These are phyloP conservation scores for Arvicanthis niloticus DNA, from an alignment of 2,113 vertebrate genomes.

Conservation along the genomic window DNA sequence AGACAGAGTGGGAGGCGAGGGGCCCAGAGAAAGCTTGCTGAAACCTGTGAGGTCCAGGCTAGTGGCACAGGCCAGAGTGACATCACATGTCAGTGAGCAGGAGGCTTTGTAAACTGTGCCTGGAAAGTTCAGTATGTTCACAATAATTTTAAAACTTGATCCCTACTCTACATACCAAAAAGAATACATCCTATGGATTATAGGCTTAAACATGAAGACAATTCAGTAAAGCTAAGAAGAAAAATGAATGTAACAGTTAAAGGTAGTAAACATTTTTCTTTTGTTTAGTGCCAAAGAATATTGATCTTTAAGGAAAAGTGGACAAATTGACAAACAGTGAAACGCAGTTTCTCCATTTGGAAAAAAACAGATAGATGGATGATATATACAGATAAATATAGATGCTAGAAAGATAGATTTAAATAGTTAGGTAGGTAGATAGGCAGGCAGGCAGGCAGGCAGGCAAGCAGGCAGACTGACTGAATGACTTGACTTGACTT, in stretches of 20 bases:
- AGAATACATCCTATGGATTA: not conserved
- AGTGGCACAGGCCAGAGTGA: not conserved
- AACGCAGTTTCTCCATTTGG: not conserved
- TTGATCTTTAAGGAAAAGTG: not conserved
- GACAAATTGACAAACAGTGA: not conserved
- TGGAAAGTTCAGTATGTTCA: not conserved
- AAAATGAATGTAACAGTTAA: not conserved
- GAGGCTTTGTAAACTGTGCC: not conserved
- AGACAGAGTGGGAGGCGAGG: not conserved
- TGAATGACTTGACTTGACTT: too few species aligned
- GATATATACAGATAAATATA: not conserved
- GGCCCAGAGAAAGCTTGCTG: not conserved
- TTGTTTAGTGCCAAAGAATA: not conserved
- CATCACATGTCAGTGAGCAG: not conserved
- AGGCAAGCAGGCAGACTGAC: not conserved
- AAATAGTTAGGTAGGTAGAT: not conserved
- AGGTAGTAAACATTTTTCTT: not conserved
- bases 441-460: too few species aligned
- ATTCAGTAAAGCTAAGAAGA: not conserved
- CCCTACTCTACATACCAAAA: not conserved
- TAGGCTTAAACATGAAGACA: not conserved
- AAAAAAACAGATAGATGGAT: not conserved
- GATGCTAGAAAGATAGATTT: not conserved
- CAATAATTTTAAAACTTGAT: not conserved
- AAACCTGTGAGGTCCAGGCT: not conserved